Evolutionary conservation across 2,888 invertebrate species (phyloP).

Genomic region (Drosophila rubida): DNA sequence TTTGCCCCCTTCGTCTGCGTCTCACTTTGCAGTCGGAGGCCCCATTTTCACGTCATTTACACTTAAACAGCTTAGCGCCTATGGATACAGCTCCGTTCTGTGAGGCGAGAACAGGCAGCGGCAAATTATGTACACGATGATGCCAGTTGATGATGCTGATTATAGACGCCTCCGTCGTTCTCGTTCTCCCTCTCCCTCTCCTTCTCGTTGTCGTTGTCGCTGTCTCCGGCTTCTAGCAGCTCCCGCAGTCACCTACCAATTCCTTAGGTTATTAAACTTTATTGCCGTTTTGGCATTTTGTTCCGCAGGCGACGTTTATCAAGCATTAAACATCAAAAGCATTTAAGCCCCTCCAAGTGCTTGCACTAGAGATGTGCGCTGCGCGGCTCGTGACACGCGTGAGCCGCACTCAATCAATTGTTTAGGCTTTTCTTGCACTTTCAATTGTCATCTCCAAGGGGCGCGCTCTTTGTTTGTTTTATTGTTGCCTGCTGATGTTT

Average conservation of each 20-base stretch:
- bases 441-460: background rate
- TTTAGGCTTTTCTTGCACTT: no score
- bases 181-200: no score
- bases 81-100: conserved; percentile 35
- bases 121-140: conserved; percentile 65
- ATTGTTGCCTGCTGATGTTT: background rate
- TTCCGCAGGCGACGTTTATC: conserved; percentile 42
- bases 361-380: conserved; percentile 5
- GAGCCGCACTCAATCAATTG: background rate
- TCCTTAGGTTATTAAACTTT: conserved; percentile 75
- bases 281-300: conserved; percentile 63
- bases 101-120: conserved; percentile 29
- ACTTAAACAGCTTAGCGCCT: conserved; percentile 74
- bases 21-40: conserved; percentile 27
- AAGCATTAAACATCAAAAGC: conserved; percentile 49
- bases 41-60: conserved; percentile 78
- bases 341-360: conserved; percentile 35
- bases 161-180: conserved; percentile 46
- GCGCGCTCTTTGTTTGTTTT: background rate
- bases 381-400: conserved; percentile 15
- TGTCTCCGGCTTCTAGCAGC: no score
- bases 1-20: conserved; percentile 18
- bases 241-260: conserved; percentile 9
- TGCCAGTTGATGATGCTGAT: conserved; percentile 75
- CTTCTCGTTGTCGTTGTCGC: background rate